Evolutionary conservation across 1,140 invertebrate species (phyloP), one percentile per base, ranked within the genome.

Genomic region (Leptinotarsa lineolata): DNA sequence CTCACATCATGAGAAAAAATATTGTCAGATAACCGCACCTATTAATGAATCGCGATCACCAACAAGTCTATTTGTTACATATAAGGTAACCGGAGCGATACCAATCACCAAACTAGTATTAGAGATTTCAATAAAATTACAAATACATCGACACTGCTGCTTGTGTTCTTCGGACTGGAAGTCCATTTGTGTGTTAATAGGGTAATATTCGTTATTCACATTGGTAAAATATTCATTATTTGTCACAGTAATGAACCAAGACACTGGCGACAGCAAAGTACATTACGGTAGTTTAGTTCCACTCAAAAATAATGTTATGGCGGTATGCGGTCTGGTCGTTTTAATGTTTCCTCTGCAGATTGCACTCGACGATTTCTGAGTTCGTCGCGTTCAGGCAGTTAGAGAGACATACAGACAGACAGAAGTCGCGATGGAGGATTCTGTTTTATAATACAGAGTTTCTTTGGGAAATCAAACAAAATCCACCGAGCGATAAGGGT

Each of bases 181-280:
- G 16, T 30, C 24, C 61, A 64, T 64, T 64, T 64, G 22, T 64
- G 61, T 64, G 61, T 8, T 64, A 64, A 64, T 64, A 21, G 20
- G 61, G 61, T 30, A 30, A 64, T 64, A 20, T 21, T 22, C 61
- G 24, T 64, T 64, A 64, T 64, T 64, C 61, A 64, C 21, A 64
- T 64, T 64, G 61, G 61, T 64, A 64, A 64, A 64, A 64, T 64
- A 64, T 64, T 30, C 61, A 22, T 64, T 30, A 64, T 16, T 30
- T 16, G 16, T 64, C 21, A 30, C 16, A 64, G 13, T 64, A 30
- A 54, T 54, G 48, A 18, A 13, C 6, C 15, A 16, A n/a, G 48
- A 15, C 0, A 54, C 48, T 54, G 48, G n/a, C 48, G 48, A 54
- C 48, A 54, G 48, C 15, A 18, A 54, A 5, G 15, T 15, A n/a